Evolutionary conservation across 1,140 invertebrate genomes (phyloP).

Genomic region (Drosophila erecta): DNA sequence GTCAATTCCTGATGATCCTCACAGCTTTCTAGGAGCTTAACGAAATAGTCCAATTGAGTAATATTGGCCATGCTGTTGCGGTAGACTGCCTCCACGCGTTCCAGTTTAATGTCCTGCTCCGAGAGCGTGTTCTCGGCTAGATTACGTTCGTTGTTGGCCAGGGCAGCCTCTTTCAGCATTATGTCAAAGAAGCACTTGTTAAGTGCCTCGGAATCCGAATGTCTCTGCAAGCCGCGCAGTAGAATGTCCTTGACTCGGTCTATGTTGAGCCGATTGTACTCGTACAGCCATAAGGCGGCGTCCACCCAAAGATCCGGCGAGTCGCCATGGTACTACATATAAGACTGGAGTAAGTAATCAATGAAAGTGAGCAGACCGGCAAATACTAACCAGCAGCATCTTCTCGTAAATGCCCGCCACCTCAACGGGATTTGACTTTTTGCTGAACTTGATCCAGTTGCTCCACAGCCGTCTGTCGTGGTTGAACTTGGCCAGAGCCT

Average conservation of each 20-base stretch:
- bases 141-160: slow-evolving; percentile 39
- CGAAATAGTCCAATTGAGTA: slow-evolving; percentile 62
- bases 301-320: slow-evolving; percentile 63
- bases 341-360: too few species aligned
- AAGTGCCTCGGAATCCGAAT: slow-evolving; percentile 56
- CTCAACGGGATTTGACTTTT: slow-evolving; percentile 62
- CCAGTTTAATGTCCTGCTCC: slow-evolving; percentile 67
- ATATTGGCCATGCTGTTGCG: slow-evolving; percentile 69
- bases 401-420: slow-evolving; percentile 79
- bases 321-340: slow-evolving; percentile 67
- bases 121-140: slow-evolving; percentile 58
- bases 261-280: slow-evolving; percentile 61
- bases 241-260: slow-evolving; percentile 65
- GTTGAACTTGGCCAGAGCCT: slow-evolving; percentile 59
- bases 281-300: slow-evolving; percentile 74
- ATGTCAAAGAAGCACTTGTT: slow-evolving; percentile 77
- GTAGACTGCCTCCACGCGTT: slow-evolving; percentile 69
- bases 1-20: slow-evolving; percentile 66
- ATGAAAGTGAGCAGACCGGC: slow-evolving; percentile 2
- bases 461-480: slow-evolving; percentile 70
- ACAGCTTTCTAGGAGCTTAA: slow-evolving; percentile 64
- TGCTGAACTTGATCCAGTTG: slow-evolving; percentile 73
- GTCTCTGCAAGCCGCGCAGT: slow-evolving; percentile 70
- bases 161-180: slow-evolving; percentile 59
- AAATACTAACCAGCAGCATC: slow-evolving; percentile 68